Conservation (phyloP, 2,113 vertebrate species). For the Sinocyclocheilus anshuiensis region DNA sequence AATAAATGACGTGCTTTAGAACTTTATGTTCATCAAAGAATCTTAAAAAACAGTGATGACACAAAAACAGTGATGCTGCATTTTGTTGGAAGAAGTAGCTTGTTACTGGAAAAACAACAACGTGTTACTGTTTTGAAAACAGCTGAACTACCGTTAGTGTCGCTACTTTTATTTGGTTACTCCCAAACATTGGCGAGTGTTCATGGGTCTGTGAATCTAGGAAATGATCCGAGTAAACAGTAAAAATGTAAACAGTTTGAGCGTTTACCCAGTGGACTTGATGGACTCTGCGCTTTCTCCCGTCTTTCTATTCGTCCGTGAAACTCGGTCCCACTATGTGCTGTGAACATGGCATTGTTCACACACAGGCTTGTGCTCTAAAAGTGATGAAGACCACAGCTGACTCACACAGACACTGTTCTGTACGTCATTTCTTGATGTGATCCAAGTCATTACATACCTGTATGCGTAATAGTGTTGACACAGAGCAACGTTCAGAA, state of each 20-base stretch:
- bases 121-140: neutral
- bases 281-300: neutral
- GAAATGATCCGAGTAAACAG: slow-evolving; percentile 14
- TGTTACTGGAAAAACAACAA: neutral
- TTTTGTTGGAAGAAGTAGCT: neutral
- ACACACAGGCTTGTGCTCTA: slow-evolving; percentile 6
- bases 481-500: neutral
- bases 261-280: neutral
- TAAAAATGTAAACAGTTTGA: slow-evolving; percentile 12
- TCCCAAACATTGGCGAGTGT: neutral
- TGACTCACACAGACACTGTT: neutral
- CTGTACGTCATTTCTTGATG: slow-evolving; percentile 21
- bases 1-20: neutral
- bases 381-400: slow-evolving; percentile 2
- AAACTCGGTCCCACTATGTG: slow-evolving; percentile 10
- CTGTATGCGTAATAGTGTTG: slow-evolving; percentile 2
- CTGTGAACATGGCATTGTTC: slow-evolving; percentile 16
- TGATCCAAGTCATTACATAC: slow-evolving; percentile 18
- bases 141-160: neutral
- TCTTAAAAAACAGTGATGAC: no score
- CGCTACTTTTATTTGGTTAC: neutral
- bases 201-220: slow-evolving; percentile 7
- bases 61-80: neutral
- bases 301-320: neutral
- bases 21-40: neutral